Base-by-base conservation (phyloP, 2,888 invertebrate species). In the Nesidiocoris tenuis region DNA sequence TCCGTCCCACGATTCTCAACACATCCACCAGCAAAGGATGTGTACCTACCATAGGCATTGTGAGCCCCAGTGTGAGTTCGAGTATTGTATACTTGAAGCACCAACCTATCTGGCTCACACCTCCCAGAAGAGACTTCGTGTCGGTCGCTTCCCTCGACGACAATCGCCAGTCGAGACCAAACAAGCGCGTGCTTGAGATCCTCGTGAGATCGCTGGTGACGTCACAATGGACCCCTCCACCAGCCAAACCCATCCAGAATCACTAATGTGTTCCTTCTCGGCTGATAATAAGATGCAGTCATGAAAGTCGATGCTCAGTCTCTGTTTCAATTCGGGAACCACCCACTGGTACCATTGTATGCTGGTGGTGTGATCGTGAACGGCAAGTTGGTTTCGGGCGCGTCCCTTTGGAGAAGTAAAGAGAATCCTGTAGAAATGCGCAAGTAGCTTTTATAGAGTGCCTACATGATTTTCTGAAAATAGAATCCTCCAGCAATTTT, bases 171-270 rank as follows among this genome's bases (percentile, higher is more conserved):
- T 54, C 39, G 39, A 39, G 39, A 39, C 39, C 39, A 12, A 67
- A 67, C 67, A 67, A 18, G 67, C 67, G 67, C 56, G 55, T 67
- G 67, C 56, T 67, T 67, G 56, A 67, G 67, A 67, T 67, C 67
- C 22, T 56, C 67, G 67, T 67, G 67, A 67, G 67, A 67, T 67
- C 21, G 3, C 12, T 39, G 54, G 55, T 67, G 67, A 67, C 67
- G 67, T 67, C 67, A 67, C 56, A 21, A 56, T 39, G 39, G 39
- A 39, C 39, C 12, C 5, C 39, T 12, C 39, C 39, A 39, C n/a
- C n/a, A n/a, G n/a, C n/a, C n/a, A n/a, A 65, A 65, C 55, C 54
- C 55, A 16, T n/a, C 19, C 21, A 21, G 56, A 67, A 67, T 67
- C 67, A n/a, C 18, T 56, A 67, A 67, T 67, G 56, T 17, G 17